These are phyloP conservation scores for Bursaphelenchus okinawaensis DNA, from an alignment of 2,888 invertebrate genomes.

Conservation along the genomic window DNA sequence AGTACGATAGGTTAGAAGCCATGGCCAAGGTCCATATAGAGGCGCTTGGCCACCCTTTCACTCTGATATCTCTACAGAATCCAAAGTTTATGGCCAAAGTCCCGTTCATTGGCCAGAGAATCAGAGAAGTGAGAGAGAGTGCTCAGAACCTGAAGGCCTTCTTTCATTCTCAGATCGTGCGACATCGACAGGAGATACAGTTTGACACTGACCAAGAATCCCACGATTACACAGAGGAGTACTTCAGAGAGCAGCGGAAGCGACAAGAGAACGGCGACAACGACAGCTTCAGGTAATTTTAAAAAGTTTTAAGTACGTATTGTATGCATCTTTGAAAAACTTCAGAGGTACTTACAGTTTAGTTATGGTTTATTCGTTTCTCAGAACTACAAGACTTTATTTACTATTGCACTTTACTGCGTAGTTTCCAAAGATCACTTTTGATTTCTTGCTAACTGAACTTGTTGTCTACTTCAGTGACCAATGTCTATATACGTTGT, in stretches of 20 bases:
- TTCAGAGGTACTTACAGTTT: too few relatives aligned
- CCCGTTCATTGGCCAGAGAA: not conserved
- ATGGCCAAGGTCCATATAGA: too few relatives aligned
- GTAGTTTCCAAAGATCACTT: too few relatives aligned
- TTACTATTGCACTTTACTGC: too few relatives aligned
- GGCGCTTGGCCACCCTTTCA: too few relatives aligned
- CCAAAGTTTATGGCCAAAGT: not conserved
- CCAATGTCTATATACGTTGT: not conserved
- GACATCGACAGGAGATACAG: slow-evolving; percentile 11
- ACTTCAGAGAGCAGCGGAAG: slow-evolving; percentile 2
- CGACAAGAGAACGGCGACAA: not conserved
- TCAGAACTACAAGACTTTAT: too few relatives aligned
- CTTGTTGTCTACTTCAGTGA: too few relatives aligned
- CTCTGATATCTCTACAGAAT: too few relatives aligned
- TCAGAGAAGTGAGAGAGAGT: not conserved
- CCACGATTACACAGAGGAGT: slow-evolving; percentile 16
- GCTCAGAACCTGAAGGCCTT: slow-evolving; percentile 1
- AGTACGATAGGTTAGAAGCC: slow-evolving; percentile 9
- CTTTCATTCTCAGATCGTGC: slow-evolving; percentile 12
- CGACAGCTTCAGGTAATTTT: not conserved
- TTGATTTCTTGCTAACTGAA: too few relatives aligned
- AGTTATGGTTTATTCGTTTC: too few relatives aligned
- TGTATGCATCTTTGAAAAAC: too few relatives aligned
- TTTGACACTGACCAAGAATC: not conserved
- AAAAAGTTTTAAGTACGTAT: too few relatives aligned